Evolutionary conservation across 1,140 invertebrate genomes (phyloP).

Genomic region (Drosophila lacertosa): DNA sequence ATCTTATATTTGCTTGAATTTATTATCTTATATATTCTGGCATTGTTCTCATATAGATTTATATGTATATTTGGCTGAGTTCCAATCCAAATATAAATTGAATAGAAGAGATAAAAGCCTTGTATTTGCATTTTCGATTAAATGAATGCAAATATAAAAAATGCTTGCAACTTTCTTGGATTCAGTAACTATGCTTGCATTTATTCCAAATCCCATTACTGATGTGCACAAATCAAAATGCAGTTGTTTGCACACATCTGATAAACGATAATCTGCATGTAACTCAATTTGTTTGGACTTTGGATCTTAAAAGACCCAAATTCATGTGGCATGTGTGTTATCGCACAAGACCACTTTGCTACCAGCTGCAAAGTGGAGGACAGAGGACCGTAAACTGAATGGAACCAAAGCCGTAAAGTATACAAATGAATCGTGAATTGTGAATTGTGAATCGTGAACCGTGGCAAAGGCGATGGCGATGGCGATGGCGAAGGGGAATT

Average conservation of each 20-base stretch:
- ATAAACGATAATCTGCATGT: slow-evolving; percentile 78
- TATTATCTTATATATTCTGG: too few relatives aligned
- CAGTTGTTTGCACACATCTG: slow-evolving; percentile 46
- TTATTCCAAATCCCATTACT: slow-evolving; percentile 37
- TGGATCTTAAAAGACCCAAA: slow-evolving; percentile 60
- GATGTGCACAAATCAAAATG: slow-evolving; percentile 54
- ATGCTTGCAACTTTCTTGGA: too few relatives aligned
- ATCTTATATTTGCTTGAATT: too few relatives aligned
- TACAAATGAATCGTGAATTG: slow-evolving; percentile 32
- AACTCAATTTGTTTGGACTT: slow-evolving; percentile 71
- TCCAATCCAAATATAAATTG: too few relatives aligned
- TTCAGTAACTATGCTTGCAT: too few relatives aligned
- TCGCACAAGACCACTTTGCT: slow-evolving; percentile 22
- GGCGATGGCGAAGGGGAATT: slow-evolving; percentile 59
- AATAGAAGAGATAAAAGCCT: too few relatives aligned
- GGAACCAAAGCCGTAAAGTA: slow-evolving; percentile 39
- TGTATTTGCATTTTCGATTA: too few relatives aligned
- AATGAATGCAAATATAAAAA: too few relatives aligned
- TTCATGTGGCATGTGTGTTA: slow-evolving; percentile 33
- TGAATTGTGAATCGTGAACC: too few relatives aligned
- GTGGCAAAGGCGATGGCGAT: too few relatives aligned
- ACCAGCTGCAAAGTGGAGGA: slow-evolving; percentile 16
- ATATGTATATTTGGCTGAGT: too few relatives aligned
- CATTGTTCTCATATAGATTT: too few relatives aligned
- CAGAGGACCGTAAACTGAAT: slow-evolving; percentile 27